A percentile compares a stretch with the other conserved stretches of the same genome.
Evolutionary conservation across 2,888 invertebrate genomes (phyloP).

Genomic region (Encarsia formosa): DNA sequence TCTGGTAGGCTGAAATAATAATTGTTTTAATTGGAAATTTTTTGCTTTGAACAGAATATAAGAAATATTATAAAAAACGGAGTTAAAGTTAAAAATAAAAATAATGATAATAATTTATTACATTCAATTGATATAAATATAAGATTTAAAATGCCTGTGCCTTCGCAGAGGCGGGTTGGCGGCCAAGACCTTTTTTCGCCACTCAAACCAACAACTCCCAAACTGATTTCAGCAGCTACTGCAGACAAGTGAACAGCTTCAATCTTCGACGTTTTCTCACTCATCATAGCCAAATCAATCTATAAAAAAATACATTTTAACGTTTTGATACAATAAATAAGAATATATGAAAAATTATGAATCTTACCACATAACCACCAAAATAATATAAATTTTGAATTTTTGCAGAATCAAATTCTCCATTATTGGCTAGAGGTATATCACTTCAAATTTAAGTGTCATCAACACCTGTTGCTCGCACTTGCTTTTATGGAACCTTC

Average conservation of each 20-base stretch:
- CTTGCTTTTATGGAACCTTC: too few species aligned
- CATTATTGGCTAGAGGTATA: too few species aligned
- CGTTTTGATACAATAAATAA: background rate
- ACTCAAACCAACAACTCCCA: conserved; percentile 30
- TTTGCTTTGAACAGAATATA: background rate
- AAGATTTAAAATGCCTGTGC: conserved; percentile 9
- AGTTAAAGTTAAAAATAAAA: too few species aligned
- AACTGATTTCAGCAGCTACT: conserved; percentile 30
- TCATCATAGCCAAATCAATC: conserved; percentile 39
- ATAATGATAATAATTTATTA: background rate
- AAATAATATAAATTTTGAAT: conserved; percentile 28
- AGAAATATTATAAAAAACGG: too few species aligned
- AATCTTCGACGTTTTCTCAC: conserved; percentile 28
- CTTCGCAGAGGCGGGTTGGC: conserved; percentile 5
- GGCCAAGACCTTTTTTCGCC: conserved; percentile 20
- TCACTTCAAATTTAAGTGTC: conserved; percentile 34
- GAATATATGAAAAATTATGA: background rate
- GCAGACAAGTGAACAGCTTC: conserved; percentile 31
- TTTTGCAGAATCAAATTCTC: background rate
- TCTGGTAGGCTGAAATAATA: conserved; percentile 29
- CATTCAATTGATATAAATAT: background rate
- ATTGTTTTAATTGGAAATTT: background rate
- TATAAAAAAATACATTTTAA: conserved; percentile 17
- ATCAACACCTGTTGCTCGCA: conserved; percentile 36
- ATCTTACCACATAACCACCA: conserved; percentile 36